A percentile compares a stretch with the other conserved stretches of the same genome.
phyloP scores from a whole-genome alignment of 2,113 vertebrate species.

The Sclerurus mexicanus region DNA sequence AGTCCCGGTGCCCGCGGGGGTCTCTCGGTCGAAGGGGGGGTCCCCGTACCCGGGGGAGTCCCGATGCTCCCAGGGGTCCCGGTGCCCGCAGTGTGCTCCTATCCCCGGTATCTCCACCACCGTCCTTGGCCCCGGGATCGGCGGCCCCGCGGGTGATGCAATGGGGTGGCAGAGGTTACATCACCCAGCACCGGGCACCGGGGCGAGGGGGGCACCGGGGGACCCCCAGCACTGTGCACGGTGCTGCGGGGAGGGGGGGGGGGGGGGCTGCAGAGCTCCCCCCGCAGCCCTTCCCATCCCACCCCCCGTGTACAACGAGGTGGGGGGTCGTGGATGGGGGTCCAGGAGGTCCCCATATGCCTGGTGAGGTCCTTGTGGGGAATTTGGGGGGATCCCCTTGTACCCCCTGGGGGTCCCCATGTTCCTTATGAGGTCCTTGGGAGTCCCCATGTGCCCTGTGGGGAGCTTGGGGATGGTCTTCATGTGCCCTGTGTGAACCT shows the following conservation, averaged over 20 bases:
- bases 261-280: not conserved
- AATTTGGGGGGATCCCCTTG: too few relatives aligned
- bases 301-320: not conserved
- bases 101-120: not conserved
- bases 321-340: not conserved
- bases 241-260: not conserved
- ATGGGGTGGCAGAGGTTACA: not conserved
- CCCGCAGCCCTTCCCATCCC: not conserved
- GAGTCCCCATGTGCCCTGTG: not conserved
- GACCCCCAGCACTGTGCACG: not conserved
- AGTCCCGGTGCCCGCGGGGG: not conserved
- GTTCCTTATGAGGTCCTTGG: too few relatives aligned
- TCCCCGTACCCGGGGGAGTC: not conserved
- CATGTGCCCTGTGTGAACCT: not conserved
- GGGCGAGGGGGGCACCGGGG: rapidly evolving
- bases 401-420: not conserved
- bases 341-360: too few relatives aligned
- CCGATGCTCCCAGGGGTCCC: not conserved
- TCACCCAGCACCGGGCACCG: not conserved
- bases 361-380: not conserved
- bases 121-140: not conserved
- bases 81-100: not conserved
- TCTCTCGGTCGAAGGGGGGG: not conserved
- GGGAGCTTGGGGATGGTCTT: not conserved
- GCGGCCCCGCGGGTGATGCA: slow-evolving; percentile 19